These are phyloP conservation scores for Cotesia typhae DNA, from an alignment of 1,140 invertebrate species.

Conservation along the genomic window DNA sequence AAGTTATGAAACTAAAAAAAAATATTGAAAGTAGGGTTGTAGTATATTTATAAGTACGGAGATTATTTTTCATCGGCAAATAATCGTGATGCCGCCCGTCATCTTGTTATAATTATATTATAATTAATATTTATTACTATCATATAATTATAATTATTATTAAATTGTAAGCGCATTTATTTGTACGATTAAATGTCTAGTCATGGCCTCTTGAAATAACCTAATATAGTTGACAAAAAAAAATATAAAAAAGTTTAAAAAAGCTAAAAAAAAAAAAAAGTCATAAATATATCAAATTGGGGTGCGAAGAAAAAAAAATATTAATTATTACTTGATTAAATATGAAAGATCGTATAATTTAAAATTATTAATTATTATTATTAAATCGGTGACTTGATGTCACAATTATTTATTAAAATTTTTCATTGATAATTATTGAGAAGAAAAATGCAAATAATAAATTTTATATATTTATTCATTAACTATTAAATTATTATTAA, in stretches of 20 bases:
- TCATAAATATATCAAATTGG: slow-evolving; percentile 17
- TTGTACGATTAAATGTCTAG: slow-evolving; percentile 64
- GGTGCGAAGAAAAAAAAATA: too few species aligned
- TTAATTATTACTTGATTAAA: too few species aligned
- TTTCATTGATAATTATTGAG: too few species aligned
- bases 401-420: slow-evolving; percentile 14
- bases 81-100: slow-evolving; percentile 59
- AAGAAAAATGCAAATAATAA: not conserved
- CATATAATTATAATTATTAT: slow-evolving; percentile 52
- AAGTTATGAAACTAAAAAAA: slow-evolving; percentile 39
- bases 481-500: not conserved
- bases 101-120: slow-evolving; percentile 61
- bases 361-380: too few species aligned
- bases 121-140: slow-evolving; percentile 38
- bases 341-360: too few species aligned
- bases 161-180: slow-evolving; percentile 30
- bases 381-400: too few species aligned
- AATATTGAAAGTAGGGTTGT: slow-evolving; percentile 47
- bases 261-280: slow-evolving; percentile 16
- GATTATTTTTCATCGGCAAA: slow-evolving; percentile 60
- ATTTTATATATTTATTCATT: slow-evolving; percentile 29
- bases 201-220: slow-evolving; percentile 62
- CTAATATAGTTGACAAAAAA: slow-evolving; percentile 18
- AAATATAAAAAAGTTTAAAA: slow-evolving; percentile 17
- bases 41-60: slow-evolving; percentile 47